Evolutionary conservation across 1,140 invertebrate genomes (phyloP), one percentile per base, ranked within the genome.

Genomic region (Uloborus diversus): DNA sequence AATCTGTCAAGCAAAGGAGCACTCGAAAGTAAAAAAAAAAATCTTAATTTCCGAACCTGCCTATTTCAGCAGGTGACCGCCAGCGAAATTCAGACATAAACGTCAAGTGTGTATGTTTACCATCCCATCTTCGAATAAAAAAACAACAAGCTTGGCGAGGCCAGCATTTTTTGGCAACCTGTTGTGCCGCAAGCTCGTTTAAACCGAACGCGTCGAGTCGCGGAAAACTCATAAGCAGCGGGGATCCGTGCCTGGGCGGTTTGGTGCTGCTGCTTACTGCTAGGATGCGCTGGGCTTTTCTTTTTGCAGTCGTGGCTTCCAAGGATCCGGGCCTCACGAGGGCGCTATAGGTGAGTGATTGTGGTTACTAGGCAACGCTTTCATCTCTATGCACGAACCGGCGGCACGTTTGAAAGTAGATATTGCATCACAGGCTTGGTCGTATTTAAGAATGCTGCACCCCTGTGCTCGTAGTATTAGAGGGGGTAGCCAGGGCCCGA

Each of bases 311-410:
- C 17, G 49, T 53, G 49, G 49, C 49, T 53, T 17, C 49, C 49
- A 9, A 37, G 37, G 59, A 62, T 62, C 32, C 59, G 59, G 56
- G 25, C 30, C 59, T 30, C 28, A n/a, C 32, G 4, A 33, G 30
- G 30, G 68, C 33, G 49, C 28, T 53, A 37, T 33, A 71, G 68
- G 68, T 71, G 53, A 71, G 68, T 59, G 32, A 13, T 33, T 71
- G 17, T 30, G 32, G 33, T 69, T 56, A 53, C 66, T 42, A 66
- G 7, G 64, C 64, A 49, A 66, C 42, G 9, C 27, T 42, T 23
- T 25, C 33, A 25, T 33, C 27, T 57, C 25, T 28, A 0, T 57
- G 13, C 1, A 61, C 23, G 20, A 32, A 23, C 30, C 14, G 57
- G 30, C 30, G 57, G 57, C 28, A 7, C 33, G 30, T 61, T 61